Percentiles rank a stretch among this genome's conserved stretches.
Conservation (phyloP, 30 jellyfish, hydroid and myxozoan genomes). For the Aurelia sp. region DNA sequence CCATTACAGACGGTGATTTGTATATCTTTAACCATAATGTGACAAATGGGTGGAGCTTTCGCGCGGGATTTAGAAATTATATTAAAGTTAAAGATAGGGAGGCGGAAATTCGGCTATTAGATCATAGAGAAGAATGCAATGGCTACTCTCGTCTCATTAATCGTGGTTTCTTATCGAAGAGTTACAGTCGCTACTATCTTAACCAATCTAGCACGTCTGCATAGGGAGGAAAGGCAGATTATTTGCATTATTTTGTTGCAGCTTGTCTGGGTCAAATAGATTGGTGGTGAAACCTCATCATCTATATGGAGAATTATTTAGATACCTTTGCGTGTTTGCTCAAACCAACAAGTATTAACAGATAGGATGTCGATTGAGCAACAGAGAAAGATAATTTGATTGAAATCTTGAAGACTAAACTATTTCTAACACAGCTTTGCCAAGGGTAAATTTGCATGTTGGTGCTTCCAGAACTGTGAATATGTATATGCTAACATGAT, state of each 20-base stretch:
- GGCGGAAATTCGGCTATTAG: constrained; percentile 43
- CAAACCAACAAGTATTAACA: too few species aligned
- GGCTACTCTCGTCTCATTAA: neutral
- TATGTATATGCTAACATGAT: too few species aligned
- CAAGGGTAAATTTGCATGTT: too few species aligned
- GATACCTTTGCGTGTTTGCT: too few species aligned
- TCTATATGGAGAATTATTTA: too few species aligned
- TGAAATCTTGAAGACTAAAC: too few species aligned
- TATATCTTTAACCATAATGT: constrained; percentile 17
- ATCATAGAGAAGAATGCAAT: neutral
- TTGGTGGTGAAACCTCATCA: neutral
- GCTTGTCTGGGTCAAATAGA: constrained; percentile 2
- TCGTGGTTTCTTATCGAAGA: constrained; percentile 46
- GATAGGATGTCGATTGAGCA: too few species aligned
- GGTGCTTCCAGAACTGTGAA: too few species aligned
- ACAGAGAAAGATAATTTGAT: too few species aligned
- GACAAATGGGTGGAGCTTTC: constrained; percentile 52
- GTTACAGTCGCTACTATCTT: constrained; percentile 9
- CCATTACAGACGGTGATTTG: constrained; percentile 7
- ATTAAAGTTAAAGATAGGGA: neutral
- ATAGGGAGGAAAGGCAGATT: neutral
- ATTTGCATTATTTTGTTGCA: neutral
- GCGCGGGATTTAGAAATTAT: neutral
- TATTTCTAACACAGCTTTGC: too few species aligned
- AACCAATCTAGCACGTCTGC: constrained; percentile 27